Conservation (phyloP, 1,140 invertebrate species). For the Drosophila serrata region DNA sequence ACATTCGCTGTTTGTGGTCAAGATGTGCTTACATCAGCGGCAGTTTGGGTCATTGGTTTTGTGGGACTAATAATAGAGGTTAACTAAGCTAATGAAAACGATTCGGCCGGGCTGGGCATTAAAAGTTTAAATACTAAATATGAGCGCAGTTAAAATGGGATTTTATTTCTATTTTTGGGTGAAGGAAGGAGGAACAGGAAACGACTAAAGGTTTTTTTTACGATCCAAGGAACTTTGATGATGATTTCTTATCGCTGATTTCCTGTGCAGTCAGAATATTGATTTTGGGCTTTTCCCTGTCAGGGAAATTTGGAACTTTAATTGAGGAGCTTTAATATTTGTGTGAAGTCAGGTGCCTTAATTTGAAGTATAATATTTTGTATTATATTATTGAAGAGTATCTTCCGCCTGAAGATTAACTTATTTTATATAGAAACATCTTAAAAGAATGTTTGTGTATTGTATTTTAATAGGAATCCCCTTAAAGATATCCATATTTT, state of each 20-base stretch:
- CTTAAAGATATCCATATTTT: neutral
- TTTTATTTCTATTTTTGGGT: slow-evolving; percentile 23
- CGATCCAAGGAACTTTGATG: neutral
- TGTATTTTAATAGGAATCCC: too few species aligned
- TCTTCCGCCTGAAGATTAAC: too few species aligned
- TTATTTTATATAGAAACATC: too few species aligned
- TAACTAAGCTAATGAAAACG: slow-evolving; percentile 76
- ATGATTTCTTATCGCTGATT: slow-evolving; percentile 25
- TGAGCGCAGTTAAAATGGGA: slow-evolving; percentile 38
- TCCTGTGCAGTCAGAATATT: slow-evolving; percentile 5
- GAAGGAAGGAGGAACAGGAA: slow-evolving; percentile 10
- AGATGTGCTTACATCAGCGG: slow-evolving; percentile 31
- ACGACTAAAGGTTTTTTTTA: slow-evolving; percentile 33
- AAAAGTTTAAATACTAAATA: slow-evolving; percentile 44
- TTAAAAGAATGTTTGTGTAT: neutral
- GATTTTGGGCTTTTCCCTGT: slow-evolving; percentile 4
- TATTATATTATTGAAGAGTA: too few species aligned
- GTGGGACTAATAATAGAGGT: slow-evolving; percentile 67
- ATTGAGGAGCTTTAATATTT: too few species aligned
- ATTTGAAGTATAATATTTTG: too few species aligned
- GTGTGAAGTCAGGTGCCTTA: too few species aligned
- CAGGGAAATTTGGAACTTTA: too few species aligned
- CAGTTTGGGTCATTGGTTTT: slow-evolving; percentile 44
- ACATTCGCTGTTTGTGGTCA: slow-evolving; percentile 18
- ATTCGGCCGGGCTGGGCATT: slow-evolving; percentile 8